phyloP scores from a whole-genome alignment of 2,888 invertebrate genomes.

The Brenthis ino region DNA sequence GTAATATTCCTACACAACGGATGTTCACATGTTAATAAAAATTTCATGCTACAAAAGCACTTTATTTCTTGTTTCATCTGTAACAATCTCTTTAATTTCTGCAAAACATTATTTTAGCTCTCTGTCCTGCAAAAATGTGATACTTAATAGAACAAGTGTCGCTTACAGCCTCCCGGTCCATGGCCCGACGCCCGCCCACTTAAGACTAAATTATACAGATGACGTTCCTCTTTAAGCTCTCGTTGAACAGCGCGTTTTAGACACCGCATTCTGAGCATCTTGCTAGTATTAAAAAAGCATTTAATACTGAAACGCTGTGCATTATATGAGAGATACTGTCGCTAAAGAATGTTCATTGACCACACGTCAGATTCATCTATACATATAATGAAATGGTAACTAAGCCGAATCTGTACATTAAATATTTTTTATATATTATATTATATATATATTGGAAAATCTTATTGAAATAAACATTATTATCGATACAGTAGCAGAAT shows the following conservation, averaged over 20 bases:
- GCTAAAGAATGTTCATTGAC: conserved; percentile 1
- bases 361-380: too few species aligned
- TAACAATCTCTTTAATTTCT: conserved; percentile 15
- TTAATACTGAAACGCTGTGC: conserved; percentile 22
- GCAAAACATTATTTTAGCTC: conserved; percentile 17
- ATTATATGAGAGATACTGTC: conserved; percentile 10
- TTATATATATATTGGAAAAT: too few species aligned
- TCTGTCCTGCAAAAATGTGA: conserved; percentile 21
- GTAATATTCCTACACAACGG: too few species aligned
- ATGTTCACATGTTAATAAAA: too few species aligned
- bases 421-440: too few species aligned
- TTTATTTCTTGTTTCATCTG: conserved; percentile 1
- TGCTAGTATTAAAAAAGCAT: conserved; percentile 28
- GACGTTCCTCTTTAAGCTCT: conserved; percentile 36
- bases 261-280: conserved; percentile 29
- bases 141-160: conserved; percentile 27
- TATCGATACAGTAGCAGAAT: too few species aligned
- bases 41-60: too few species aligned
- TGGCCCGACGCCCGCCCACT: conserved; percentile 36
- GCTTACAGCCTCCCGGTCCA: conserved; percentile 27
- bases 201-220: conserved; percentile 41
- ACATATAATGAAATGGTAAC: too few species aligned
- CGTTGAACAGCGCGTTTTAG: conserved; percentile 35
- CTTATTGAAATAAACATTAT: too few species aligned
- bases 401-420: too few species aligned